Evolutionary conservation across 2,797 vertebrate genomes (phyloP).

Genomic region (Cheirogaleus major): DNA sequence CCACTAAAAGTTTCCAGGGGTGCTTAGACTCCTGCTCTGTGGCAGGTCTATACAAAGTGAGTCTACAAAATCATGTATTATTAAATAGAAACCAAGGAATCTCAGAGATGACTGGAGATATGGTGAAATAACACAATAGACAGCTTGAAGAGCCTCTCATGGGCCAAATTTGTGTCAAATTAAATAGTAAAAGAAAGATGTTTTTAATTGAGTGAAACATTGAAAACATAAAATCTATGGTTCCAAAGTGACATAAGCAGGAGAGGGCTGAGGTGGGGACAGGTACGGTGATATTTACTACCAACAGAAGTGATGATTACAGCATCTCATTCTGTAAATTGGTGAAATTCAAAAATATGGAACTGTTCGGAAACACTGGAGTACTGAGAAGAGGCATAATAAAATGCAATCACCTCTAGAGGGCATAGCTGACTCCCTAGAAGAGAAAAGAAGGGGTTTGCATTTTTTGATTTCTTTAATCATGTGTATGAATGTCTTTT

Average conservation of each 20-base stretch:
- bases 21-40: neutral
- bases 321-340: neutral
- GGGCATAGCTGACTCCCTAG: neutral
- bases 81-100: neutral
- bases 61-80: neutral
- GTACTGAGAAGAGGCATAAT: neutral
- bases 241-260: neutral
- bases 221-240: neutral
- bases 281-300: neutral
- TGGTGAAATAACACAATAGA: neutral
- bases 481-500: neutral
- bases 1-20: neutral
- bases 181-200: neutral
- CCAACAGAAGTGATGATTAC: neutral
- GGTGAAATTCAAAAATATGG: neutral
- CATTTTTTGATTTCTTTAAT: neutral
- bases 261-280: accelerated
- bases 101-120: neutral
- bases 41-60: neutral
- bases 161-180: neutral
- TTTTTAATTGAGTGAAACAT: neutral
- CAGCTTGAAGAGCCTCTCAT: neutral
- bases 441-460: neutral
- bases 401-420: neutral
- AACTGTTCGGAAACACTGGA: neutral